A percentile compares a stretch with the other conserved stretches of the same genome.
These are phyloP conservation scores for Proctacanthus coquilletti DNA, from an alignment of 1,140 invertebrate species.

Conservation along the genomic window DNA sequence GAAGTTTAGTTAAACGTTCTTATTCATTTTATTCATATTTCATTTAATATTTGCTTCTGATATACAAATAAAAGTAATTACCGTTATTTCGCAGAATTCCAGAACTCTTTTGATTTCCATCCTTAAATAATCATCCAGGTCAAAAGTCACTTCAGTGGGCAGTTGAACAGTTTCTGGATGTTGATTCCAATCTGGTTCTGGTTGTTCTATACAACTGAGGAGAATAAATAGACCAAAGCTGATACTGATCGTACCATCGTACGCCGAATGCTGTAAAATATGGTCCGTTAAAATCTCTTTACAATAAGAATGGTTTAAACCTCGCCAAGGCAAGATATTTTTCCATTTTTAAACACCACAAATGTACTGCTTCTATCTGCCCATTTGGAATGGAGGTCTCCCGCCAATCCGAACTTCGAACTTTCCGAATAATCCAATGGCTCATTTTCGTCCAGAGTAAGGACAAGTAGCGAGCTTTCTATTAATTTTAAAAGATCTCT, in stretches of 20 bases:
- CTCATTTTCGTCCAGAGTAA: slow-evolving; percentile 41
- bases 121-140: slow-evolving; percentile 17
- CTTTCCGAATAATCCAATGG: slow-evolving; percentile 28
- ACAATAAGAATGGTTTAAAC: slow-evolving; percentile 8
- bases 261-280: slow-evolving; percentile 32
- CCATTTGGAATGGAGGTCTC: slow-evolving; percentile 37
- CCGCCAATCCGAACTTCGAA: slow-evolving; percentile 22
- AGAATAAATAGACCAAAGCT: slow-evolving; percentile 23
- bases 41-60: too few species aligned
- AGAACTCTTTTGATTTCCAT: slow-evolving; percentile 19
- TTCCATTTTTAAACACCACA: slow-evolving; percentile 36
- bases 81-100: slow-evolving; percentile 16
- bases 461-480: slow-evolving; percentile 44
- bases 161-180: not conserved
- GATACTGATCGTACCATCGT: slow-evolving; percentile 39
- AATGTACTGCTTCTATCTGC: slow-evolving; percentile 35
- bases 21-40: too few species aligned
- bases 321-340: slow-evolving; percentile 25
- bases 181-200: slow-evolving; percentile 18
- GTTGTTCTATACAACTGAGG: slow-evolving; percentile 24
- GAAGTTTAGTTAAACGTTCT: too few species aligned
- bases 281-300: slow-evolving; percentile 1
- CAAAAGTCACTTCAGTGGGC: slow-evolving; percentile 17
- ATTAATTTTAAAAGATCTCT: slow-evolving; percentile 40
- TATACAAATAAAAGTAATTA: slow-evolving; percentile 1